Conservation (phyloP, 2,113 vertebrate species). For the Hippopotamus amphibius region DNA sequence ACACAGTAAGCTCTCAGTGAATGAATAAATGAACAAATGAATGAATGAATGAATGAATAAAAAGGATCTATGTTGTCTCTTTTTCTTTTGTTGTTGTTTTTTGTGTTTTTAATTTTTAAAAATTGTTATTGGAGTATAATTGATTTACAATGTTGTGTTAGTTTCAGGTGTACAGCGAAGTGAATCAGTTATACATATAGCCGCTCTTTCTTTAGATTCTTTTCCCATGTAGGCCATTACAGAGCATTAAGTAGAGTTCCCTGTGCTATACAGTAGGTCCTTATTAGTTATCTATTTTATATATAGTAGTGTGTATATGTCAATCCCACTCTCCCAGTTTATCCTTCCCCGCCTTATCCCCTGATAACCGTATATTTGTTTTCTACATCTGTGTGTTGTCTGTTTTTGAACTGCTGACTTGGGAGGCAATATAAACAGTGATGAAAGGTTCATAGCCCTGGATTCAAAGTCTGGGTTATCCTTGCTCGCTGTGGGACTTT, state of each 20-base stretch:
- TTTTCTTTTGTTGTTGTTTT: neutral
- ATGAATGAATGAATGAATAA: neutral
- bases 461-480: neutral
- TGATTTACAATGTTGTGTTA: neutral
- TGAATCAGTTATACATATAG: neutral
- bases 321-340: neutral
- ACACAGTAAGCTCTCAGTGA: neutral
- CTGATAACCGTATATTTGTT: neutral
- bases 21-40: neutral
- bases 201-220: neutral
- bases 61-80: neutral
- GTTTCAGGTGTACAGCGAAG: neutral
- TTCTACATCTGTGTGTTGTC: neutral
- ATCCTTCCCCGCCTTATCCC: neutral
- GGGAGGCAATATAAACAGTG: neutral
- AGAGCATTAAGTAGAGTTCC: neutral
- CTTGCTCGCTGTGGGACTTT: neutral
- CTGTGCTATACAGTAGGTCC: neutral
- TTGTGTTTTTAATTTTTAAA: neutral
- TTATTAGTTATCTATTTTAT: neutral
- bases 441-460: neutral
- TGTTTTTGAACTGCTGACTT: neutral
- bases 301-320: neutral
- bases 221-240: neutral
- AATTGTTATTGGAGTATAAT: neutral